These are phyloP conservation scores for Mesoligia furuncula DNA, from an alignment of 2,888 invertebrate species.

Conservation along the genomic window DNA sequence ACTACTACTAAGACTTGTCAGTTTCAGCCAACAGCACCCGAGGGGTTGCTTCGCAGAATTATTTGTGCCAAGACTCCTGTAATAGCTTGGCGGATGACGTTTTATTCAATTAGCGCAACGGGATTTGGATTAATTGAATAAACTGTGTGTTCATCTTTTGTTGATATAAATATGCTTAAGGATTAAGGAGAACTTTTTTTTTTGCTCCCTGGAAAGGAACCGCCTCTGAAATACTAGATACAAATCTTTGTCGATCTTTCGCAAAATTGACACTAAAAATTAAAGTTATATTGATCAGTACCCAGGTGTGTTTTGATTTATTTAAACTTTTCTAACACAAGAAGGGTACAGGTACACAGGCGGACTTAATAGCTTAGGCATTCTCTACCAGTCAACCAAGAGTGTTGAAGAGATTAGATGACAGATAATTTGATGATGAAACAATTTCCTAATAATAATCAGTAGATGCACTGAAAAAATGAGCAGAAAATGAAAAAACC, in stretches of 20 bases:
- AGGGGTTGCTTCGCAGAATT: slow-evolving; percentile 69
- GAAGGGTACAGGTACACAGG: too few relatives aligned
- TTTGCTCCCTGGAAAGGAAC: neutral
- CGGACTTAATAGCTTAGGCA: too few relatives aligned
- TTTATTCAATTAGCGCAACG: slow-evolving; percentile 72
- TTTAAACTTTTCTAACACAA: neutral
- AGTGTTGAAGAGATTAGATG: neutral
- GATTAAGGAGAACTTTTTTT: neutral
- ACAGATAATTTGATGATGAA: neutral
- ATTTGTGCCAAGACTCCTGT: slow-evolving; percentile 68
- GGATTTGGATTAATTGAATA: slow-evolving; percentile 59
- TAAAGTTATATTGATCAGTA: neutral
- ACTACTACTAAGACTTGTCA: slow-evolving; percentile 67
- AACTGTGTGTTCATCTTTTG: slow-evolving; percentile 16
- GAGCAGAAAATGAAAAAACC: too few relatives aligned
- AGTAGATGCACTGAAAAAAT: too few relatives aligned
- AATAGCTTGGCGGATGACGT: slow-evolving; percentile 75
- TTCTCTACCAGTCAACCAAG: neutral
- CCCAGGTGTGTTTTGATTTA: neutral
- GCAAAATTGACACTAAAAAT: neutral
- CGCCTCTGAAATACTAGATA: neutral
- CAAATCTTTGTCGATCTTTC: neutral
- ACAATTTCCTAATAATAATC: too few relatives aligned
- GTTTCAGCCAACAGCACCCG: slow-evolving; percentile 64
- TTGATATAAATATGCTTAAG: neutral